A percentile compares a stretch with the other conserved stretches of the same genome.
phyloP scores from a whole-genome alignment of 2,797 vertebrate species.

The Oreortyx pictus region DNA sequence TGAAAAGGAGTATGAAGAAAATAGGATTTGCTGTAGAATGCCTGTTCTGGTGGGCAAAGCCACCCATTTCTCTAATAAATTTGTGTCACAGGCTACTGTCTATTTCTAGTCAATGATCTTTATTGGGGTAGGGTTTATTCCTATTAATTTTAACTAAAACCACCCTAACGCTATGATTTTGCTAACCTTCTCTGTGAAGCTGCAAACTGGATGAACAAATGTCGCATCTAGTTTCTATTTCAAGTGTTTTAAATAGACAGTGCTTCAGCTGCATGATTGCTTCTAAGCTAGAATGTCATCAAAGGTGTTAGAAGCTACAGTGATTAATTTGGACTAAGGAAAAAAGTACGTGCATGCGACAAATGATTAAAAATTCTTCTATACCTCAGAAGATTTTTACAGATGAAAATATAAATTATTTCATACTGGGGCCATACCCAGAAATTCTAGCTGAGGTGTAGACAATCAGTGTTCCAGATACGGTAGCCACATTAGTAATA shows the following conservation, averaged over 20 bases:
- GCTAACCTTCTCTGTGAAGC: conserved; percentile 17
- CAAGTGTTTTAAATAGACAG: conserved; percentile 38
- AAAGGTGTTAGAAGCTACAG: conserved; percentile 8
- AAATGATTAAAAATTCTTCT: conserved; percentile 1
- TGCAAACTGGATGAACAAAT: conserved; percentile 26
- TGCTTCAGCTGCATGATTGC: conserved; percentile 28
- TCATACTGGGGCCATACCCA: neutral
- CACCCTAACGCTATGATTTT: neutral
- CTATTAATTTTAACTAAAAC: neutral
- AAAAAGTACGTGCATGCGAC: rapidly evolving
- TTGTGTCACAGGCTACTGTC: conserved; percentile 7
- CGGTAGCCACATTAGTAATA: neutral
- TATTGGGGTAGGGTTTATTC: conserved; percentile 25
- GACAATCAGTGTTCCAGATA: neutral
- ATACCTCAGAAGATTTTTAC: neutral
- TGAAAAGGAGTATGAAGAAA: conserved; percentile 34
- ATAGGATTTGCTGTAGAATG: conserved; percentile 40
- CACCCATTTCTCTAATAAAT: conserved; percentile 46
- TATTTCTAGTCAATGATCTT: conserved; percentile 35
- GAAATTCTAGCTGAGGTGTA: neutral
- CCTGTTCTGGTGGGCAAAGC: conserved; percentile 29
- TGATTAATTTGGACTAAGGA: neutral
- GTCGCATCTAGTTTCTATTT: conserved; percentile 35
- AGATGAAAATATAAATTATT: neutral
- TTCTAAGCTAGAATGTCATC: conserved; percentile 21